Evolutionary conservation across 2,113 vertebrate species (phyloP).

Genomic region (Perca fluviatilis): DNA sequence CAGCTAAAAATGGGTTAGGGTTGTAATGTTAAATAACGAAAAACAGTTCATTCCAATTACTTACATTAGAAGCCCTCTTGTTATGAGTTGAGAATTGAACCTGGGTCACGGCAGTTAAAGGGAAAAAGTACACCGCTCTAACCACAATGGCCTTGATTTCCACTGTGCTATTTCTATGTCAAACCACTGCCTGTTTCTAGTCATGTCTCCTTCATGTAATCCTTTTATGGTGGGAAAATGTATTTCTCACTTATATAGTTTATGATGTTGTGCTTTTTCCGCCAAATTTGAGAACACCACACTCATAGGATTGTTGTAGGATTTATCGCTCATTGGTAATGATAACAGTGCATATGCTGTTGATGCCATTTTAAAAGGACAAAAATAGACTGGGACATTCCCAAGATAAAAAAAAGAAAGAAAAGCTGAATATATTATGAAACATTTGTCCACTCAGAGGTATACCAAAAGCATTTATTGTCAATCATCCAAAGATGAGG

Average conservation of each 20-base stretch:
- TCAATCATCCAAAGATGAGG: constrained; percentile 16
- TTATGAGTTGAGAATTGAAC: constrained; percentile 54
- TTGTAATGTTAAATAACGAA: neutral
- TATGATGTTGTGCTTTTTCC: constrained; percentile 42
- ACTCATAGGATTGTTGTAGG: constrained; percentile 32
- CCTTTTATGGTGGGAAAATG: constrained; percentile 69
- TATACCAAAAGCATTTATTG: neutral
- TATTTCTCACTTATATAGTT: constrained; percentile 63
- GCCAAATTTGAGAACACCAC: constrained; percentile 49
- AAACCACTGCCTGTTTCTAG: constrained; percentile 69
- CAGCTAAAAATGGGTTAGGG: neutral
- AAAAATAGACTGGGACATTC: constrained; percentile 52
- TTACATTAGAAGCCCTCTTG: constrained; percentile 1
- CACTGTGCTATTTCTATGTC: constrained; percentile 71
- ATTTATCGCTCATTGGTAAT: constrained; percentile 61
- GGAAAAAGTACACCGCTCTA: constrained; percentile 48
- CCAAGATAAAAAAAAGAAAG: constrained; percentile 32
- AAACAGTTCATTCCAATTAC: constrained; percentile 18
- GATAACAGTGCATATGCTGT: constrained; percentile 45
- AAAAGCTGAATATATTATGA: constrained; percentile 39
- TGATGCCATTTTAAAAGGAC: constrained; percentile 35
- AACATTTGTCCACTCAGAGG: constrained; percentile 20
- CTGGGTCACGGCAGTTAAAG: constrained; percentile 54
- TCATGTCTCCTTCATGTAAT: constrained; percentile 73
- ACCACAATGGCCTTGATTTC: constrained; percentile 67